A percentile compares a stretch with the other conserved stretches of the same genome.
These are phyloP conservation scores for Lasioglossum oenotherae DNA, from an alignment of 2,888 invertebrate species.

Conservation along the genomic window DNA sequence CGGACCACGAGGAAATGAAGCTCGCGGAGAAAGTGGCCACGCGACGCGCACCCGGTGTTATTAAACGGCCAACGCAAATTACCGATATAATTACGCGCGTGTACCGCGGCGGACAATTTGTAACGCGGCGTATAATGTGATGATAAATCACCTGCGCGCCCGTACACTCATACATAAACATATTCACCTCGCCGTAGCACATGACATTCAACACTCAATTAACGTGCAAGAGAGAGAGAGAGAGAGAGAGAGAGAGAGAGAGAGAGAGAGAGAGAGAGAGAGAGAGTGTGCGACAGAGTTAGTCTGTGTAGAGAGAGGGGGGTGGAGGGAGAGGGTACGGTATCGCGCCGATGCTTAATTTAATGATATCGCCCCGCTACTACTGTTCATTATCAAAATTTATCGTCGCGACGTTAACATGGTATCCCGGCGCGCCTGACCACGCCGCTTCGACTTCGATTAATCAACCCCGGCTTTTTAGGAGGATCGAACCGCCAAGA, in stretches of 20 bases:
- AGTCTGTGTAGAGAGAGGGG: not conserved
- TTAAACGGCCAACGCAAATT: conserved; percentile 63
- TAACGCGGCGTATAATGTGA: conserved; percentile 71
- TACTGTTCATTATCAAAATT: conserved; percentile 71
- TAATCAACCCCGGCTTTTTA: conserved; percentile 29
- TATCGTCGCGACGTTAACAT: conserved; percentile 65
- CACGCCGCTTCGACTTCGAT: conserved; percentile 34
- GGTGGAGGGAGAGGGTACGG: conserved; percentile 17
- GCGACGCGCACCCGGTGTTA: conserved; percentile 37
- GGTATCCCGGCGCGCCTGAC: conserved; percentile 43
- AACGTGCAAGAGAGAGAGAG: conserved; percentile 55
- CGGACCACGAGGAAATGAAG: conserved; percentile 12
- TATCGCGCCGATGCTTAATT: conserved; percentile 61
- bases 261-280: conserved; percentile 40
- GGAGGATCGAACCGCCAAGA: not conserved
- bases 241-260: conserved; percentile 37
- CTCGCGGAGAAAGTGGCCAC: conserved; percentile 46
- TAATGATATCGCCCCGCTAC: conserved; percentile 62
- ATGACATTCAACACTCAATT: conserved; percentile 71
- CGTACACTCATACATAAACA: conserved; percentile 69
- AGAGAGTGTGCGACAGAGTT: conserved; percentile 33
- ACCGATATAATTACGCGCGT: conserved; percentile 69
- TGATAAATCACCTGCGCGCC: conserved; percentile 69
- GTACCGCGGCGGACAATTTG: conserved; percentile 68
- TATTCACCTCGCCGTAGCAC: conserved; percentile 65